Evolutionary conservation across 30 jellyfish, hydroid and myxozoan genomes (phyloP).

Genomic region (Aurelia aurita complex sp. Pacific): DNA sequence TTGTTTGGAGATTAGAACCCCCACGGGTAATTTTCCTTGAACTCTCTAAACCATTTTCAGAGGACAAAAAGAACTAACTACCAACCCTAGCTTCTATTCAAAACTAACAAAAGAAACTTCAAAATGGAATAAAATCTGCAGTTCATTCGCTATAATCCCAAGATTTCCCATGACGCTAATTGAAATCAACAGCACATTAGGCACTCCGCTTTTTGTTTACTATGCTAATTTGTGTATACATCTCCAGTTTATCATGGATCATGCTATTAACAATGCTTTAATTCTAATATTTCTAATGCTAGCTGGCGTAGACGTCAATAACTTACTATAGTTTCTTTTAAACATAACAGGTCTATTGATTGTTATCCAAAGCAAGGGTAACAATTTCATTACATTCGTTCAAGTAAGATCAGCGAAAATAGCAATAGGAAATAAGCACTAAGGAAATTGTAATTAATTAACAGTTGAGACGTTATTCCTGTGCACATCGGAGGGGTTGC

Average conservation of each 20-base stretch:
- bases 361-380: no score
- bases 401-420: no score
- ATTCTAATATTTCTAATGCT: no score
- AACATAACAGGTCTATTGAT: no score
- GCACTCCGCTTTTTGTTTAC: neutral
- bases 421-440: no score
- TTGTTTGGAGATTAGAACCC: constrained; percentile 40
- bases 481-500: no score
- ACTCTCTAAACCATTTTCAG: constrained; percentile 12
- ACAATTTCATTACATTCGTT: no score
- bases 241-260: neutral
- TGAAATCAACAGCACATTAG: constrained; percentile 18
- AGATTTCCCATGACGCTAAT: constrained; percentile 41
- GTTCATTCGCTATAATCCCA: constrained; percentile 42
- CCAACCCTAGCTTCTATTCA: constrained; percentile 25
- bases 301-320: no score
- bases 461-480: no score
- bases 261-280: neutral
- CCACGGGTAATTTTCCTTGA: constrained; percentile 40
- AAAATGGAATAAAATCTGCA: constrained; percentile 35
- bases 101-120: constrained; percentile 4
- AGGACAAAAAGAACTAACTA: constrained; percentile 13
- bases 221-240: neutral
- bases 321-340: no score
- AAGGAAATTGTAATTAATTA: no score